Evolutionary conservation across 2,888 invertebrate genomes (phyloP), one percentile per base, ranked within the genome.

Genomic region (Philhelius pedissequus): DNA sequence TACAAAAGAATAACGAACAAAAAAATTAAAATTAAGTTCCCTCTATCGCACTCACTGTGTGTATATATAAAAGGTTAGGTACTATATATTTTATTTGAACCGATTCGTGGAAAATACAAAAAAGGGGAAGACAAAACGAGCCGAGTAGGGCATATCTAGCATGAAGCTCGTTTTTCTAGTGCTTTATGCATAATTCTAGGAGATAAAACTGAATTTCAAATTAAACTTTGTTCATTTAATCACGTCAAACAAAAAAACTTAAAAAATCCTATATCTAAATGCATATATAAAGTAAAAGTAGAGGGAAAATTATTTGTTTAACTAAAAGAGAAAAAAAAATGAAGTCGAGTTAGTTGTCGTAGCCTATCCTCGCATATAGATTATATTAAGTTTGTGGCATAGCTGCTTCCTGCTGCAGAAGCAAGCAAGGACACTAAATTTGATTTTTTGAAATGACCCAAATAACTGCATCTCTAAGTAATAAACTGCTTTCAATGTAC

Each of bases 191-290:
- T 80, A 75, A 84, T 84, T 84, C 75, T 80, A 66, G 52, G 75
- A 75, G 84, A 84, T 75, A 75, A 84, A 84, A 84, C 75, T 84
- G 84, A 84, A 84, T 84, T 84, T 80, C 70, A 84, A 84, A 80
- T 84, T 84, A 84, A 84, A 84, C 84, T 84, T 84, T 84, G 84
- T 80, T 80, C 84, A 84, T 84, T 84, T 80, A 84, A 84, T 75
- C 75, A 80, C 54, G 58, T 52, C 48, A 52, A n/a, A 27, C 30
- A 35, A 75, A 27, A 54, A 68, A 18, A 22, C 22, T 8, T 11
- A 75, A 64, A 76, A 58, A 50, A 45, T 32, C 52, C 3, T 25
- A 50, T 25, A 52, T 25, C 50, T 38, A 48, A 18, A 11, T 30
- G 8, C 32, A 27, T 30, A 54, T 30, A 9, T 22, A 48, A 40